These are phyloP conservation scores for Conchocele bisecta DNA, from an alignment of 2,888 invertebrate species.

Conservation along the genomic window DNA sequence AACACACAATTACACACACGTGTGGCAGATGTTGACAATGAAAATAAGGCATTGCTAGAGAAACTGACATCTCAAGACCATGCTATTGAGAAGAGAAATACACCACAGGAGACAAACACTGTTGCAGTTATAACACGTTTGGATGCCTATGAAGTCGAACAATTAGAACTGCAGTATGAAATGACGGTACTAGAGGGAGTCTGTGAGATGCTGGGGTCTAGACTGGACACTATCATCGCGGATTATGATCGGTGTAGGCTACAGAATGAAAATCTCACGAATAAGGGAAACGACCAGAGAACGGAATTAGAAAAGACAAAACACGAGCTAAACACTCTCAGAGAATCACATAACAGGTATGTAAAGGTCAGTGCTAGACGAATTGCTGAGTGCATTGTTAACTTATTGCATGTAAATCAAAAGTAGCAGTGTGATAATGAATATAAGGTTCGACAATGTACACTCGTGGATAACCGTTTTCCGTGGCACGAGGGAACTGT, in stretches of 20 bases:
- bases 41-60: background rate
- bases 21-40: conserved; percentile 11
- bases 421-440: too few species aligned
- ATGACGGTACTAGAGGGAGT: conserved; percentile 12
- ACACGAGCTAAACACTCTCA: conserved; percentile 37
- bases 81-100: too few species aligned
- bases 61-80: background rate
- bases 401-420: too few species aligned
- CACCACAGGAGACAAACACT: too few species aligned
- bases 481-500: too few species aligned
- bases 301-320: conserved; percentile 35
- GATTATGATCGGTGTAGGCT: conserved; percentile 31
- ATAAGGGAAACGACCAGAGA: conserved; percentile 36
- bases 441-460: too few species aligned
- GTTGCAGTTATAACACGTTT: conserved; percentile 11
- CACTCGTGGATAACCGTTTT: too few species aligned
- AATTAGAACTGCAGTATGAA: conserved; percentile 9
- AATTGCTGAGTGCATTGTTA: too few species aligned
- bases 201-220: background rate
- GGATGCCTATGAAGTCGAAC: conserved; percentile 9
- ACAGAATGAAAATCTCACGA: conserved; percentile 30
- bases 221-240: conserved; percentile 27
- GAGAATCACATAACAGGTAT: conserved; percentile 40
- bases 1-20: conserved; percentile 4
- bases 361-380: too few species aligned